Percentiles rank a stretch among this genome's conserved stretches.
phyloP scores from a whole-genome alignment of 2,888 invertebrate species.

The Cephus pulcher region DNA sequence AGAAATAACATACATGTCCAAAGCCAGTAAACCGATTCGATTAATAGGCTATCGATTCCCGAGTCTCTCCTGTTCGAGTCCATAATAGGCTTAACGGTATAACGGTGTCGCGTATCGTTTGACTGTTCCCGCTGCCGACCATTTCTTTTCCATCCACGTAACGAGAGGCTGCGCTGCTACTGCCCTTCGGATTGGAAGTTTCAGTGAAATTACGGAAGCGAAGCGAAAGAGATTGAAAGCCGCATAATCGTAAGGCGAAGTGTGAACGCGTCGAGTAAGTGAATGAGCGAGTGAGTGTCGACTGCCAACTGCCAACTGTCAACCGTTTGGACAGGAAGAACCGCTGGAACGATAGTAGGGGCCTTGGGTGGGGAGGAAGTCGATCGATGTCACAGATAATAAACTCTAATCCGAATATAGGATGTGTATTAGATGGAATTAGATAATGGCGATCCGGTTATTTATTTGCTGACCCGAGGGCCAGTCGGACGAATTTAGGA shows the following conservation, averaged over 20 bases:
- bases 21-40: slow-evolving; percentile 24
- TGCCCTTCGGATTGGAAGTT: too few relatives aligned
- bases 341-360: too few relatives aligned
- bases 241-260: too few relatives aligned
- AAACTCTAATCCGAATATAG: slow-evolving; percentile 13
- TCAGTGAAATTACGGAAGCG: too few relatives aligned
- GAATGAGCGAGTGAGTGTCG: too few relatives aligned
- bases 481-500: slow-evolving; percentile 12
- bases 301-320: too few relatives aligned
- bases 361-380: not conserved
- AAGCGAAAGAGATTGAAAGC: too few relatives aligned
- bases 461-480: slow-evolving; percentile 19
- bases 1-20: slow-evolving; percentile 22
- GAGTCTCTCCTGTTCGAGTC: slow-evolving; percentile 3
- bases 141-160: too few relatives aligned
- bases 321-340: too few relatives aligned
- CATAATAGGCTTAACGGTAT: slow-evolving; percentile 18
- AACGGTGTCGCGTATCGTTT: not conserved
- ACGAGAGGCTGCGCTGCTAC: too few relatives aligned
- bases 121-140: not conserved
- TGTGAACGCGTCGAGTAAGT: too few relatives aligned
- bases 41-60: slow-evolving; percentile 21
- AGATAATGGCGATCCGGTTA: slow-evolving; percentile 21
- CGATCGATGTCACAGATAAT: slow-evolving; percentile 16
- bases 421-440: slow-evolving; percentile 21